Evolutionary conservation across 2,113 vertebrate genomes (phyloP).

Genomic region (Anseranas semipalmata): DNA sequence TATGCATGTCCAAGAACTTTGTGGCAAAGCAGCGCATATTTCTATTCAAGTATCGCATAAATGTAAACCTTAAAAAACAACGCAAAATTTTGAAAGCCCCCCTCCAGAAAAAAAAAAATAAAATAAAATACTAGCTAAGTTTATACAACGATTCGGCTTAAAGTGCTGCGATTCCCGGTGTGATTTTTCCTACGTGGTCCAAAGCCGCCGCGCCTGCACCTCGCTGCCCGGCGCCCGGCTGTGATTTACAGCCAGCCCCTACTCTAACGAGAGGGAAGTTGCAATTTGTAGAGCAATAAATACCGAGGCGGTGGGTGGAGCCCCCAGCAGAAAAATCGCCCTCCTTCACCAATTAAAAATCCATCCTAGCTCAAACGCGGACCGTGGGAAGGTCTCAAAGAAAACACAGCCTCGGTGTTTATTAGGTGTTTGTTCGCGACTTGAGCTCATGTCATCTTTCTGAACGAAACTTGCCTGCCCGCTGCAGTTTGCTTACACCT

Average conservation of each 20-base stretch:
- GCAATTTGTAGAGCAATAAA: conserved; percentile 74
- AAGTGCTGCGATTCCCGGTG: not conserved
- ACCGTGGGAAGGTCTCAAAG: conserved; percentile 49
- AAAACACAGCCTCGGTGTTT: conserved; percentile 5
- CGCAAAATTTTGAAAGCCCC: not conserved
- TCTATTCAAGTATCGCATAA: not conserved
- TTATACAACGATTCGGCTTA: not conserved
- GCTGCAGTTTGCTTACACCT: not conserved
- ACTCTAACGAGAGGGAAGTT: conserved; percentile 54
- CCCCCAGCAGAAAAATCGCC: not conserved
- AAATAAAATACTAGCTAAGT: too few relatives aligned
- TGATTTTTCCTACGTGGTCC: not conserved
- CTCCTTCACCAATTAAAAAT: conserved; percentile 65
- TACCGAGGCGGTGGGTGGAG: conserved; percentile 37
- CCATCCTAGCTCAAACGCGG: conserved; percentile 5
- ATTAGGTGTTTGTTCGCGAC: conserved; percentile 27
- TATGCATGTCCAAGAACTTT: not conserved
- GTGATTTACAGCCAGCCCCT: conserved; percentile 45
- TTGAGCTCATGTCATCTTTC: not conserved
- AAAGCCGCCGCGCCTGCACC: not conserved
- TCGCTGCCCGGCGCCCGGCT: not conserved
- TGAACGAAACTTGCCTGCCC: not conserved
- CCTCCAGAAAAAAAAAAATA: not conserved
- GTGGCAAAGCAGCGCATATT: accelerated
- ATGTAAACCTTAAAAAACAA: accelerated